Base-by-base conservation (phyloP, 1,140 invertebrate genomes). In the Temnothorax longispinosus region DNA sequence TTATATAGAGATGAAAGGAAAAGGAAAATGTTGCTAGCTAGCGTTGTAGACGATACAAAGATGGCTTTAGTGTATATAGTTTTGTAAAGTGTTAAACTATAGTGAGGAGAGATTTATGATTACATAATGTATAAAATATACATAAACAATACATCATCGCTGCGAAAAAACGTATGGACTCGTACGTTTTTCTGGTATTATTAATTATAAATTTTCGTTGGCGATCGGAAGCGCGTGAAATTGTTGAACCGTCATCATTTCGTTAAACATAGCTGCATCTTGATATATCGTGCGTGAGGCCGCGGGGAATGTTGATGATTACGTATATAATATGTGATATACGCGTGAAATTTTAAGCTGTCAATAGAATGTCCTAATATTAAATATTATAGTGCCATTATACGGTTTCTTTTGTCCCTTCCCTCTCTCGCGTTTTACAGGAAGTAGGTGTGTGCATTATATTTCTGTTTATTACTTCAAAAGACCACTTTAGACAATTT, bases 31-130 rank as follows among this genome's bases (percentile, higher is more conserved):
- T 93, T 93, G 92, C 88, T 93, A 77, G 91, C 88, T 94, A 92
- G 87, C 82, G 91, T 94, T 93, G 92, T 93, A 95, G 92, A 93
- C 38, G 87, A 91, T 88, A 92, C 93, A 94, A 93, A 92, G 62
- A 47, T 74, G 88, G 93, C 93, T 95, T 95, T 94, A 94, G 94
- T 95, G 94, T 95, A 95, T 93, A 95, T 95, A 95, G 94, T 95
- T 95, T 95, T 95, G 92, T 95, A 95, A 95, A 95, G 93, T 95
- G 93, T 94, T 94, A 94, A 27, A 91, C 18, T 89, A 89, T 94
- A 95, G 92, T 77, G 82, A 93, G 88, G 86, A 87, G 91, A 77
- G 50, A 62, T 85, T 60, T 58, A 76, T 50, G 38, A 89, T 85
- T 21, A 64, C 38, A 58, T 27, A 27, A 27, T 65, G 21, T 21